Evolutionary conservation across 1,140 invertebrate genomes (phyloP), one percentile per base, ranked within the genome.

Genomic region (Caerostris extrusa): DNA sequence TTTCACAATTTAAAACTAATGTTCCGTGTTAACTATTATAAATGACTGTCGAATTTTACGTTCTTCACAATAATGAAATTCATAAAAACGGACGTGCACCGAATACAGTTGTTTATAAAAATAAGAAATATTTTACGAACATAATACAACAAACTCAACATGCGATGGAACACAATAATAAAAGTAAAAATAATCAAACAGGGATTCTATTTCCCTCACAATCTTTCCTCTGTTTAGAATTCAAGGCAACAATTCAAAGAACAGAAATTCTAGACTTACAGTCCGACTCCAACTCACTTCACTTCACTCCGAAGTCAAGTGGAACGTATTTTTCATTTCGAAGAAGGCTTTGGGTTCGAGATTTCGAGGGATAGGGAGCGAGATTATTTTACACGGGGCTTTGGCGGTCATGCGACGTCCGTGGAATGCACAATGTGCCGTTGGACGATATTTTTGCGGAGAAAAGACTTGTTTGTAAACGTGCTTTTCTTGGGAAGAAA

Each of bases 251-350:
- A 34, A 77, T 77, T 77, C 69, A 0, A 77, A 50, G 8, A 77
- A 8, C 19, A 50, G 71, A 50, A 77, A 77, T 77, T 77, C 34
- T 3, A 50, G 10, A 12, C 19, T 50, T 4, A 34, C 19, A 77
- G 10, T 77, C 71, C 7, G 71, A 77, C 71, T 77, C 71, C 34
- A 34, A 34, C 34, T 34, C 34, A 77, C 3, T 34, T 77, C 71
- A 77, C 71, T 77, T 77, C 50, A 77, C 71, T 77, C 53, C 71
- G 8, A 34, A 77, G 71, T 50, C 10, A 12, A 12, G 34, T 77
- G 34, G 53, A 60, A 88, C 86, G 86, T 88, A 88, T 88, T 88
- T 88, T 88, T 88, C 86, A 88, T 88, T 88, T 64, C 86, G 53
- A 1, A 55, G 53, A 7, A 17, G 19, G 86, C 86, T 64, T 64